Base-by-base conservation (phyloP, 1,140 invertebrate genomes). In the Meloidogyne exigua region DNA sequence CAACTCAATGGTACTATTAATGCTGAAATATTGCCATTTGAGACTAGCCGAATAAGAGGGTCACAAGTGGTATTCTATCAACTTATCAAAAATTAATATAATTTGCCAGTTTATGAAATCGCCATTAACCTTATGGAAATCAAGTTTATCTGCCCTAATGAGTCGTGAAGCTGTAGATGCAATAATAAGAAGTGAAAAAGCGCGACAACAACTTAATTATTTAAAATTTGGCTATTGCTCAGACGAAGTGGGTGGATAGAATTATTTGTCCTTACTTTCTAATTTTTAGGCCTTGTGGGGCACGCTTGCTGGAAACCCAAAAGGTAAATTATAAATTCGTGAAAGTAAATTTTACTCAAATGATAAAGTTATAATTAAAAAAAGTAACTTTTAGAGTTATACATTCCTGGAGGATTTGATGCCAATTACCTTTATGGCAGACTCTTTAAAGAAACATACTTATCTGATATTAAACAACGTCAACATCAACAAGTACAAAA, bases 41-140 rank as follows among this genome's bases (percentile, higher is more conserved):
- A 36, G 42, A 65, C n/a, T 15, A 32, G 28, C 4, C 13, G 76
- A 13, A 11, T 65, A 23, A 68, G 23, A 76, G n/a, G 26, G 10
- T 63, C 10, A n/a, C 39, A 70, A 65, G 12, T 67, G 78, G 57
- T 39, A 57, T 39, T 39, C n/a, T 7, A n/a, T n/a, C 15, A n/a
- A 57, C 0, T 7, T 7, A 4, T 57, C 49, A n/a, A 57, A n/a
- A n/a, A 57, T 57, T 9, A 18, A 57, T n/a, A 49, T 18, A 18
- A 49, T n/a, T n/a, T 18, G 15, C 18, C 4, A 57, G 49, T 57
- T 57, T 57, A 57, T 57, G 49, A n/a, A 57, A 57, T 57, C 72
- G 0, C 81, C 82, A 25, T 39, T 84, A n/a, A 76, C 80, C 36
- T 39, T 84, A 3, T 84, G 74, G 26, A 87, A 87, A 49, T 81